Conservation (phyloP, 2,888 invertebrate genomes). For the Belgica antarctica region DNA sequence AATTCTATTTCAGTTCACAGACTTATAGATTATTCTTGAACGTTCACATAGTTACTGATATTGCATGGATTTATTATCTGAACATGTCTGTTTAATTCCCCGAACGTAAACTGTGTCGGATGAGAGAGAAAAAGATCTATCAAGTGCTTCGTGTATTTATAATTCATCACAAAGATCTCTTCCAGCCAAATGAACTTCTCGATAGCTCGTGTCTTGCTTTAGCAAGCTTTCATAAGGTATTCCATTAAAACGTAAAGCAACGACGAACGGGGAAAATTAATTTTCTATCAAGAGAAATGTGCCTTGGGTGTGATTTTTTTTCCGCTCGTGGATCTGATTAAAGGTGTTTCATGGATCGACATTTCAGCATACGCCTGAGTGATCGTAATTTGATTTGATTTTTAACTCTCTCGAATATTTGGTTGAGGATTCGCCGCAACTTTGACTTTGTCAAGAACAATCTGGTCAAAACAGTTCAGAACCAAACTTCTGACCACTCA, state of each 20-base stretch:
- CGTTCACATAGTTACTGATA: neutral
- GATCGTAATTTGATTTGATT: slow-evolving; percentile 40
- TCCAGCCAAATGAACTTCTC: slow-evolving; percentile 1
- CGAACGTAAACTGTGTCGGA: neutral
- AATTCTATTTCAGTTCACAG: neutral
- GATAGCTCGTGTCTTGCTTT: neutral
- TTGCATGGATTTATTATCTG: slow-evolving; percentile 20
- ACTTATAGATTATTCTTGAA: neutral
- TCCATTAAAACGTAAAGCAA: too few species aligned
- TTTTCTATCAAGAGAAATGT: slow-evolving; percentile 31
- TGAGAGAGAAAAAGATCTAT: neutral
- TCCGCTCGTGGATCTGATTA: neutral
- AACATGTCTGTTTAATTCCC: slow-evolving; percentile 14
- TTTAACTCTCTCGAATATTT: neutral
- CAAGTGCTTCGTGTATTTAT: neutral
- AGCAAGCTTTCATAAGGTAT: neutral
- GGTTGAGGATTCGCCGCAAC: neutral
- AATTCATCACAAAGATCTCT: slow-evolving; percentile 9
- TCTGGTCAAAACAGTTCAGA: too few species aligned
- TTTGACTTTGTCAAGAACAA: too few species aligned
- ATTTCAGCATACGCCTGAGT: slow-evolving; percentile 11
- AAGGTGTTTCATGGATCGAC: slow-evolving; percentile 32
- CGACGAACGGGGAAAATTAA: slow-evolving; percentile 30
- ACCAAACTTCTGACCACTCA: too few species aligned
- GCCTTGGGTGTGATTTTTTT: neutral